Percentiles rank a stretch among this genome's conserved stretches.
Conservation (phyloP, 2,113 vertebrate species). For the Triplophysa dalaica region DNA sequence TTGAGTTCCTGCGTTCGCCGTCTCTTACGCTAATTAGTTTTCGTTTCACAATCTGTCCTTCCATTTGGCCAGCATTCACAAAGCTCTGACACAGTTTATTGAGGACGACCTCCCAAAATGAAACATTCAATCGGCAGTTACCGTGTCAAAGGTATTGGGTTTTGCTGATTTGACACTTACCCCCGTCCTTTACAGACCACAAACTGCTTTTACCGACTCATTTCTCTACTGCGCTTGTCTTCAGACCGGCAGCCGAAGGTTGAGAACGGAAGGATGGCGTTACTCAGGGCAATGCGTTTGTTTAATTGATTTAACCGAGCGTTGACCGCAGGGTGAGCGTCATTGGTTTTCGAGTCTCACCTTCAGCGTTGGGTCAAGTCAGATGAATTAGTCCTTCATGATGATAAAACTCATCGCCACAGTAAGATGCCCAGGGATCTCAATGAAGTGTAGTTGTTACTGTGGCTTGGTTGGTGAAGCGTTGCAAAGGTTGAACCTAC, state of each 20-base stretch:
- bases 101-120: neutral
- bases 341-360: conserved; percentile 36
- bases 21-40: conserved; percentile 30
- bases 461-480: no score
- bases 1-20: neutral
- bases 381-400: conserved; percentile 44
- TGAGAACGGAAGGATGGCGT: conserved; percentile 5
- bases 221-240: conserved; percentile 27
- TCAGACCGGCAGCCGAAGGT: conserved; percentile 19
- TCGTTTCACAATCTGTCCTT: conserved; percentile 10
- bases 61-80: conserved; percentile 15
- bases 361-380: conserved; percentile 12
- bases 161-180: conserved; percentile 36
- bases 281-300: conserved; percentile 5
- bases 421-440: conserved; percentile 12
- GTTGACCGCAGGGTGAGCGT: conserved; percentile 12
- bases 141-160: conserved; percentile 29
- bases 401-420: conserved; percentile 20
- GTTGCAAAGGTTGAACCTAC: no score
- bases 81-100: conserved; percentile 16
- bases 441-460: neutral
- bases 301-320: conserved; percentile 30
- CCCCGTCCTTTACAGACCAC: conserved; percentile 34
- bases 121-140: neutral
- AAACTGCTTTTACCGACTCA: conserved; percentile 25